Evolutionary conservation across 1,140 invertebrate species (phyloP).

Genomic region (Lucilia cuprina): DNA sequence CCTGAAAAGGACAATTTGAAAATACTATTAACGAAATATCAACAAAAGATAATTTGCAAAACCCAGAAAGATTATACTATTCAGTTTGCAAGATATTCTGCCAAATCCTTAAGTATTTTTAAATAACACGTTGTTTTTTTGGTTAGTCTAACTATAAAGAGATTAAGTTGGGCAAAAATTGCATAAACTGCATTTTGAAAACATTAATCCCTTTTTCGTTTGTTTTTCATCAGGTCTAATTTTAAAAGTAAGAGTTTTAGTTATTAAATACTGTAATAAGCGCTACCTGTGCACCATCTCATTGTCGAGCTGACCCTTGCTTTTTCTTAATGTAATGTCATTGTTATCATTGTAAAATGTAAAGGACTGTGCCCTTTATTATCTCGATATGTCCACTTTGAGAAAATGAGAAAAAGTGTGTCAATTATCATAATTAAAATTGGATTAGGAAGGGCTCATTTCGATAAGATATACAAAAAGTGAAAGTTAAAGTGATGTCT

Average conservation of each 20-base stretch:
- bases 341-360: too few relatives aligned
- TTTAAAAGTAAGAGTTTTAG: not conserved
- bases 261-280: not conserved
- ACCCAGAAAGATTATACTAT: not conserved
- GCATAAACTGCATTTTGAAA: not conserved
- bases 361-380: too few relatives aligned
- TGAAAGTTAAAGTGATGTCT: too few relatives aligned
- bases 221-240: not conserved
- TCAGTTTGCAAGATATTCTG: not conserved
- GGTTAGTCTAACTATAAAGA: not conserved
- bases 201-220: not conserved
- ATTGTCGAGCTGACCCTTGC: too few relatives aligned
- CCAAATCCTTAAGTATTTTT: not conserved
- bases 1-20: not conserved
- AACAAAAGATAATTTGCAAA: not conserved
- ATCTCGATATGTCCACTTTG: too few relatives aligned
- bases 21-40: conserved; percentile 16
- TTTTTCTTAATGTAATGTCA: too few relatives aligned
- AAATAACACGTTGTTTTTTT: not conserved
- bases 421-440: too few relatives aligned
- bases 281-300: too few relatives aligned
- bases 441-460: too few relatives aligned
- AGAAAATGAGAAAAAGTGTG: too few relatives aligned
- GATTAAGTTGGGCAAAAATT: not conserved
- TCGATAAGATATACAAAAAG: too few relatives aligned